Evolutionary conservation across 2,113 vertebrate species (phyloP).

Genomic region (Chamaea fasciata): DNA sequence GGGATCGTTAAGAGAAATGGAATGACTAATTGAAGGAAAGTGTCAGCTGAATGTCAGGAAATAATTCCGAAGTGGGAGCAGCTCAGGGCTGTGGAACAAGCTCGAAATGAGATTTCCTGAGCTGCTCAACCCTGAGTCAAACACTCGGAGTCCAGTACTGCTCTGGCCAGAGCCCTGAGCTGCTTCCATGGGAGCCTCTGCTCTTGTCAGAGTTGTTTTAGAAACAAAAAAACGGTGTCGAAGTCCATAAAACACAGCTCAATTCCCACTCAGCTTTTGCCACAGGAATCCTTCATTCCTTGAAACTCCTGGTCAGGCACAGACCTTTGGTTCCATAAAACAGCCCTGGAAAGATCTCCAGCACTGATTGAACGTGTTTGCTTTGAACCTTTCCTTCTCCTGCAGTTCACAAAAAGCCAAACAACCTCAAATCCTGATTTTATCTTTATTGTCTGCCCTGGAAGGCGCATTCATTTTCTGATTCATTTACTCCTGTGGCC

Average conservation of each 20-base stretch:
- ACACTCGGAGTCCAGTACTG: neutral
- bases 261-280: neutral
- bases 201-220: neutral
- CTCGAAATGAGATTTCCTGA: neutral
- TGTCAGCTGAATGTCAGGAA: conserved; percentile 34
- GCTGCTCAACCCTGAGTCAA: neutral
- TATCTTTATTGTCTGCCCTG: neutral
- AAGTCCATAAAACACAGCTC: neutral
- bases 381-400: neutral
- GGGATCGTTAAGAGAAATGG: neutral
- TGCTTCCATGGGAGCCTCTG: neutral
- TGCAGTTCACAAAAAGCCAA: neutral
- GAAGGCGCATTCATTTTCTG: neutral
- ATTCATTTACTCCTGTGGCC: neutral
- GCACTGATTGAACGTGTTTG: neutral
- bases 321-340: neutral
- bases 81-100: neutral
- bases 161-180: neutral
- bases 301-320: neutral
- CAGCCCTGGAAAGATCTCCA: neutral
- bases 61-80: neutral
- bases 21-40: conserved; percentile 43
- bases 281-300: neutral
- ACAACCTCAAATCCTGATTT: neutral
- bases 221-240: neutral